A percentile compares a stretch with the other conserved stretches of the same genome.
Conservation (phyloP, 2,113 vertebrate species). For the Poeciliopsis prolifica region DNA sequence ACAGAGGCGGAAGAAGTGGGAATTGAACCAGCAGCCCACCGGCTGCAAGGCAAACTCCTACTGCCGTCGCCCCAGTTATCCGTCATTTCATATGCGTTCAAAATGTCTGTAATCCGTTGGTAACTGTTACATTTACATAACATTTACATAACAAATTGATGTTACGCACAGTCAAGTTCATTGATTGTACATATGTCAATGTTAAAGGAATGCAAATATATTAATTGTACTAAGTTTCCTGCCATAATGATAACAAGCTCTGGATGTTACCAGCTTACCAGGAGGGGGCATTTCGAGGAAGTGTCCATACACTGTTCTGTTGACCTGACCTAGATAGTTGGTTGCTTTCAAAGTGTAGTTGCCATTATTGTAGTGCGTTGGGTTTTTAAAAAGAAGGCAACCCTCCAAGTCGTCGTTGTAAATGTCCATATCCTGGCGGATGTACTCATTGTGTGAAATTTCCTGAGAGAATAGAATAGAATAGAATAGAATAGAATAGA, state of each 20-base stretch:
- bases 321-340: constrained; percentile 88
- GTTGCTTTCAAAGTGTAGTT: constrained; percentile 93
- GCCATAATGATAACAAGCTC: not conserved
- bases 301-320: constrained; percentile 89
- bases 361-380: constrained; percentile 96
- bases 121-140: too few species aligned
- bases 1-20: too few species aligned
- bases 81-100: too few species aligned
- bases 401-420: constrained; percentile 90
- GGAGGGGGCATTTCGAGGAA: constrained; percentile 85
- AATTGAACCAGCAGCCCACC: too few species aligned
- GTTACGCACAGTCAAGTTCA: too few species aligned
- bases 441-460: constrained; percentile 85
- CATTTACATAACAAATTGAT: too few species aligned
- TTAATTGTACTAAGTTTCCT: not conserved
- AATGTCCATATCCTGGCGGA: constrained; percentile 85
- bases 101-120: too few species aligned
- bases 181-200: too few species aligned
- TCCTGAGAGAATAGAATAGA: constrained; percentile 58
- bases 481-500: not conserved
- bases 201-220: too few species aligned
- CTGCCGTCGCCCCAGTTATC: too few species aligned
- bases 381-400: constrained; percentile 92
- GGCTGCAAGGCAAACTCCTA: too few species aligned
- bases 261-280: constrained; percentile 33